A percentile compares a stretch with the other conserved stretches of the same genome.
Conservation (phyloP, 2,888 invertebrate genomes). For the Drosophila rellima region DNA sequence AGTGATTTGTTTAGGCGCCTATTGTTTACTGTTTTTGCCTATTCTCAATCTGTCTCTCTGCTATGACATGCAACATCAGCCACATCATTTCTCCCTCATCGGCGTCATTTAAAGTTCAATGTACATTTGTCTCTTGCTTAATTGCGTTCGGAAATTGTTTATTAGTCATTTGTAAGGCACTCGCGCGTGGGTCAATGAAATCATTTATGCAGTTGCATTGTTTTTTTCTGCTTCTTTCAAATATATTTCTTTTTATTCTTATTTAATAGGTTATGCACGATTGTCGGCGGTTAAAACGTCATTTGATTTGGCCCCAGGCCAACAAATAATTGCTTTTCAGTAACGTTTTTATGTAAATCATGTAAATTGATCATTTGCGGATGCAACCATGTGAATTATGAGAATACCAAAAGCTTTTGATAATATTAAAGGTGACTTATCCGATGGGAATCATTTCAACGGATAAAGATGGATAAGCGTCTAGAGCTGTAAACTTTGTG, state of each 20-base stretch:
- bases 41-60: constrained; percentile 1
- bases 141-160: constrained; percentile 75
- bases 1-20: constrained; percentile 51
- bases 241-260: constrained; percentile 32
- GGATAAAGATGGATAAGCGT: constrained; percentile 17
- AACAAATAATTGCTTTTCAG: constrained; percentile 40
- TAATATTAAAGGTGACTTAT: constrained; percentile 10
- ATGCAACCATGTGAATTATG: constrained; percentile 16
- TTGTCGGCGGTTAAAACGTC: constrained; percentile 31
- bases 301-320: constrained; percentile 42
- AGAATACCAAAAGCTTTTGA: constrained; percentile 1
- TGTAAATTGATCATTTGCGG: constrained; percentile 34
- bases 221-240: constrained; percentile 9
- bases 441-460: background rate
- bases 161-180: constrained; percentile 65
- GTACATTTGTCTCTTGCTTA: constrained; percentile 71
- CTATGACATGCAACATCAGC: constrained; percentile 48
- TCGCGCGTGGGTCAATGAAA: constrained; percentile 68
- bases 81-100: constrained; percentile 38
- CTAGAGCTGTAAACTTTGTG: background rate
- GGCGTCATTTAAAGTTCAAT: constrained; percentile 65
- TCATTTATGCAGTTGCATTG: constrained; percentile 63
- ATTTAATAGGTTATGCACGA: constrained; percentile 25
- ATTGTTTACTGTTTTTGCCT: constrained; percentile 34
- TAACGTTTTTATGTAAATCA: constrained; percentile 24